Conservation (phyloP, 1,140 invertebrate species). For the Caenorhabditis latens region DNA sequence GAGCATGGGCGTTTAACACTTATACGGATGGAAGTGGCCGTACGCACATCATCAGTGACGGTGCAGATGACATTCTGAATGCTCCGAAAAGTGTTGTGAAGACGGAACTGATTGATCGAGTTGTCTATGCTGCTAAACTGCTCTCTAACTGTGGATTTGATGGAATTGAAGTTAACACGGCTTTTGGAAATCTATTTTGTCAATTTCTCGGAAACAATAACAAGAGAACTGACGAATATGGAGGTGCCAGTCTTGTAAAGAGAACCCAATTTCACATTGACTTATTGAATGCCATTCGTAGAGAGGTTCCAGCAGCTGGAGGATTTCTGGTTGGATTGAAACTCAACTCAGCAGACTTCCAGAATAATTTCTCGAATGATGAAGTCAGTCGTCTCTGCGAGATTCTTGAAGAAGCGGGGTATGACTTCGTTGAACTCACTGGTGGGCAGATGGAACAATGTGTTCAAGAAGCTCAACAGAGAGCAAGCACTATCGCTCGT, state of each 20-base stretch:
- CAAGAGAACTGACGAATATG: constrained; percentile 39
- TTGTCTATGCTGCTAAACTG: constrained; percentile 43
- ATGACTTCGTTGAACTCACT: constrained; percentile 34
- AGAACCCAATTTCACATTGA: constrained; percentile 27
- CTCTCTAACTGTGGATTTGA: constrained; percentile 40
- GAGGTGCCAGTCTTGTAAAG: not conserved
- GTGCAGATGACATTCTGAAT: constrained; percentile 32
- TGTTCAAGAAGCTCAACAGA: constrained; percentile 18
- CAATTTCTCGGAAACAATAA: constrained; percentile 12
- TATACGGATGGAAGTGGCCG: constrained; percentile 23
- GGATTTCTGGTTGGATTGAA: constrained; percentile 12
- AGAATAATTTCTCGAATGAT: constrained; percentile 33
- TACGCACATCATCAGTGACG: constrained; percentile 26
- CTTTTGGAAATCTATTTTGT: constrained; percentile 30
- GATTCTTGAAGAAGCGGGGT: not conserved
- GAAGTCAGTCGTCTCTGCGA: constrained; percentile 2
- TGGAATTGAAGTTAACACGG: constrained; percentile 2
- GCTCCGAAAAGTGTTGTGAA: constrained; percentile 34
- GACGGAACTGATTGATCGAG: constrained; percentile 13
- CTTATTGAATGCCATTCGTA: not conserved
- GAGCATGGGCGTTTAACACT: constrained; percentile 22
- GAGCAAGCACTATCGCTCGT: constrained; percentile 47
- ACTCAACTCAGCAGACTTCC: constrained; percentile 27
- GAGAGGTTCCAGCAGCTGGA: constrained; percentile 22
- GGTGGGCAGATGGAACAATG: constrained; percentile 43